These are phyloP conservation scores for Camponotus vicinus DNA, from an alignment of 1,140 invertebrate species.

Conservation along the genomic window DNA sequence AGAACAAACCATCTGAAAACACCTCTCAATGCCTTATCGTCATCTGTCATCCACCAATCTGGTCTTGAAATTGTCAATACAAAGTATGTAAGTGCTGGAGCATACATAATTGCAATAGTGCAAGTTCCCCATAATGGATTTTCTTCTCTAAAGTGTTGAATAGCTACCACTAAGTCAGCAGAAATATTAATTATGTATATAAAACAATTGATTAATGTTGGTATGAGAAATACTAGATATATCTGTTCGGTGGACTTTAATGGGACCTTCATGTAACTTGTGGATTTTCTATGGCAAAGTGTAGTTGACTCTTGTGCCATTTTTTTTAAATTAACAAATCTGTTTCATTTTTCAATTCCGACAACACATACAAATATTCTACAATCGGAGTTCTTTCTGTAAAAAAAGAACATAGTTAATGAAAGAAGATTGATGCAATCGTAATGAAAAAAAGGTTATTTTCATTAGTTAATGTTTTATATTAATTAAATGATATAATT, in stretches of 20 bases:
- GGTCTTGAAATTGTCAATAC: slow-evolving; percentile 87
- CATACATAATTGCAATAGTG: slow-evolving; percentile 86
- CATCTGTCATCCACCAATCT: slow-evolving; percentile 85
- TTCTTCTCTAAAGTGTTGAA: slow-evolving; percentile 85
- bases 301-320: slow-evolving; percentile 61
- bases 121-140: slow-evolving; percentile 85
- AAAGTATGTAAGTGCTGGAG: slow-evolving; percentile 86
- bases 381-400: not conserved
- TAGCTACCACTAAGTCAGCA: slow-evolving; percentile 84
- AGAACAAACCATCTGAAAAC: slow-evolving; percentile 86
- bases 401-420: not conserved
- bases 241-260: slow-evolving; percentile 86
- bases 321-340: slow-evolving; percentile 21
- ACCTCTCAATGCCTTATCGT: slow-evolving; percentile 80
- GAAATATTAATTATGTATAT: slow-evolving; percentile 85
- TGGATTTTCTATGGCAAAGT: slow-evolving; percentile 76
- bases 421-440: not conserved
- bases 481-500: too few relatives aligned
- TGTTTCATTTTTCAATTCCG: slow-evolving; percentile 34
- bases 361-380: not conserved
- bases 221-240: slow-evolving; percentile 84
- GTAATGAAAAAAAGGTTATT: not conserved
- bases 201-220: slow-evolving; percentile 81
- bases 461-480: not conserved
- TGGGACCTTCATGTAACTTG: slow-evolving; percentile 78